Percentiles rank a stretch among this genome's conserved stretches.
phyloP scores from a whole-genome alignment of 2,888 invertebrate species.

The Oscheius myriophilus region DNA sequence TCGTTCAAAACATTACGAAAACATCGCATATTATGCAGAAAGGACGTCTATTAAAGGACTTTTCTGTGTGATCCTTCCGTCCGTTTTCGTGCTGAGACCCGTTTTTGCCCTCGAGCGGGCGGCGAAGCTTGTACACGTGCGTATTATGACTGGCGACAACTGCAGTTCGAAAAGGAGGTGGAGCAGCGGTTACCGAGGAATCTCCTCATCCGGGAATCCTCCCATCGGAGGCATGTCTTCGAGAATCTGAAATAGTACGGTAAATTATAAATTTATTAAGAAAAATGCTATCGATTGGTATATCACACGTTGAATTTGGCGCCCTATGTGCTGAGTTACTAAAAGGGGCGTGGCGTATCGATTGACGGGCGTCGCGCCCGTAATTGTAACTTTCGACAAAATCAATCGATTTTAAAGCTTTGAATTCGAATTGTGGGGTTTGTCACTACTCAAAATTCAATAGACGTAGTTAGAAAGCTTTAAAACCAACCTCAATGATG shows the following conservation, averaged over 20 bases:
- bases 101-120: neutral
- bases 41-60: too few relatives aligned
- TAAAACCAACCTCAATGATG: conserved; percentile 77
- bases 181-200: conserved; percentile 8
- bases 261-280: too few relatives aligned
- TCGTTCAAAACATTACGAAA: too few relatives aligned
- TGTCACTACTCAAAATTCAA: too few relatives aligned
- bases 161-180: neutral
- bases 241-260: conserved; percentile 46
- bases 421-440: too few relatives aligned
- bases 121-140: conserved; percentile 15
- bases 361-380: too few relatives aligned
- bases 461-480: too few relatives aligned
- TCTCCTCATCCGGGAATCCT: conserved; percentile 38
- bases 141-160: conserved; percentile 25
- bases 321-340: neutral
- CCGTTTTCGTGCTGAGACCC: conserved; percentile 7
- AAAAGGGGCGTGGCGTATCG: neutral
- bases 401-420: too few relatives aligned
- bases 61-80: neutral
- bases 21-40: too few relatives aligned
- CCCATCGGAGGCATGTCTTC: conserved; percentile 48
- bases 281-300: too few relatives aligned
- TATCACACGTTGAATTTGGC: neutral
- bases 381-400: too few relatives aligned